phyloP scores from a whole-genome alignment of 2,888 invertebrate species.

The Torymus tubicola region DNA sequence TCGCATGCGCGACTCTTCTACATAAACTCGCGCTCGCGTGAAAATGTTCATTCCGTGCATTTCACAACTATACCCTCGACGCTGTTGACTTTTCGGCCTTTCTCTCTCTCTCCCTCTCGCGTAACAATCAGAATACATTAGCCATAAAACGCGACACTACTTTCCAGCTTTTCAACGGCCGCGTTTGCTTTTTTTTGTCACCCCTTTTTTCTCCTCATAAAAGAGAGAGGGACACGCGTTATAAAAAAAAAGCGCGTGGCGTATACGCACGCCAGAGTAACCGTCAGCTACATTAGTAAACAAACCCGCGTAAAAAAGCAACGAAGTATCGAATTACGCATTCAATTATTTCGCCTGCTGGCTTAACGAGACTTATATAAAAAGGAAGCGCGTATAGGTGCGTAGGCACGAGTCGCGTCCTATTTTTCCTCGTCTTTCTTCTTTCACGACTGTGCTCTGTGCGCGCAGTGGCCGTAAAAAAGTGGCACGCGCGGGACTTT shows the following conservation, averaged over 20 bases:
- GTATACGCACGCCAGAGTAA: not conserved
- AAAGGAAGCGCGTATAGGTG: not conserved
- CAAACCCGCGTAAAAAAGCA: conserved; percentile 1
- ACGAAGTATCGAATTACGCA: conserved; percentile 30
- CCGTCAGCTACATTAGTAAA: not conserved
- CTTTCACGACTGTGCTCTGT: not conserved
- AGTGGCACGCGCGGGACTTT: not conserved
- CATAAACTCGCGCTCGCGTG: no score
- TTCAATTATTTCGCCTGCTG: conserved; percentile 18
- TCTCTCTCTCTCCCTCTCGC: no score
- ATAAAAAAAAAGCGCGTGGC: not conserved
- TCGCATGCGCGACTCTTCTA: no score
- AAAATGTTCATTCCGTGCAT: no score
- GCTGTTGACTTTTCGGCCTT: no score
- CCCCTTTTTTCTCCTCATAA: no score
- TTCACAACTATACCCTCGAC: no score
- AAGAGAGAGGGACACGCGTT: no score
- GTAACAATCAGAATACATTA: no score
- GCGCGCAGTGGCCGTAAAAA: not conserved
- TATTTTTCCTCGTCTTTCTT: conserved; percentile 9
- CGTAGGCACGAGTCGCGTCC: not conserved
- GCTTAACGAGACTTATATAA: not conserved
- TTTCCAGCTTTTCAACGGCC: no score
- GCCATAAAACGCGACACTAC: no score
- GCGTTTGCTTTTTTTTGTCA: no score